These are phyloP conservation scores for Frankliniella intonsa DNA, from an alignment of 2,888 invertebrate species.

Conservation along the genomic window DNA sequence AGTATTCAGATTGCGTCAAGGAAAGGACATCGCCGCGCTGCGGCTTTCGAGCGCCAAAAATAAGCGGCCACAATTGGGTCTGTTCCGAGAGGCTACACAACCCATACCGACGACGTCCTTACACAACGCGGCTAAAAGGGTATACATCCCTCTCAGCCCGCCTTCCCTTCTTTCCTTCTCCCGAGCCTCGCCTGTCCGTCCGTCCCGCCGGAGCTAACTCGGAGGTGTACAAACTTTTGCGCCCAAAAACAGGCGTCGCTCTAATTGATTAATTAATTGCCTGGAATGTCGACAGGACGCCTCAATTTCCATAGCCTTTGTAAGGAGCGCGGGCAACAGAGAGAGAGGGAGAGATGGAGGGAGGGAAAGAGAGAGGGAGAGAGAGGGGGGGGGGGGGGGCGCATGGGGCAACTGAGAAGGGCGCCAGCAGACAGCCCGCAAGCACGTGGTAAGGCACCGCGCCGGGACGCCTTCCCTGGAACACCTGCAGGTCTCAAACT, in stretches of 20 bases:
- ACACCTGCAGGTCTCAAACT: no score
- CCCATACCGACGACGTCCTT: no score
- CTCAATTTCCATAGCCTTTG: constrained; percentile 25
- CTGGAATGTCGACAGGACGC: constrained; percentile 16
- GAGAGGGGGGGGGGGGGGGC: neutral
- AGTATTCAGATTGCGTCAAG: no score
- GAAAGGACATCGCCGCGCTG: no score
- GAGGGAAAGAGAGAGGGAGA: neutral
- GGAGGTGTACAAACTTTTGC: no score
- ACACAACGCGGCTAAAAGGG: no score
- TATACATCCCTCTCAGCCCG: no score
- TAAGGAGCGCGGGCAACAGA: neutral
- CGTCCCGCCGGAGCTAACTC: neutral
- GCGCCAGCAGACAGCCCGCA: constrained; percentile 1
- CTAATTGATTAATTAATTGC: constrained; percentile 17
- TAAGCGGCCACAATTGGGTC: no score
- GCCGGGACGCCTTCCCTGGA: neutral
- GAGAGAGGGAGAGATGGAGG: neutral
- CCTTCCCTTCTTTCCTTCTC: neutral
- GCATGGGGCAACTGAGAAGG: neutral
- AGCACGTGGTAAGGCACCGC: neutral
- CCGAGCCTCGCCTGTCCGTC: neutral
- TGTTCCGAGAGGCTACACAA: no score
- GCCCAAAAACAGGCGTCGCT: no score
- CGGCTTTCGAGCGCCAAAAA: no score